Percentiles rank a stretch among this genome's conserved stretches.
Evolutionary conservation across 2,113 vertebrate species (phyloP).

Genomic region (Gymnobelideus leadbeateri): DNA sequence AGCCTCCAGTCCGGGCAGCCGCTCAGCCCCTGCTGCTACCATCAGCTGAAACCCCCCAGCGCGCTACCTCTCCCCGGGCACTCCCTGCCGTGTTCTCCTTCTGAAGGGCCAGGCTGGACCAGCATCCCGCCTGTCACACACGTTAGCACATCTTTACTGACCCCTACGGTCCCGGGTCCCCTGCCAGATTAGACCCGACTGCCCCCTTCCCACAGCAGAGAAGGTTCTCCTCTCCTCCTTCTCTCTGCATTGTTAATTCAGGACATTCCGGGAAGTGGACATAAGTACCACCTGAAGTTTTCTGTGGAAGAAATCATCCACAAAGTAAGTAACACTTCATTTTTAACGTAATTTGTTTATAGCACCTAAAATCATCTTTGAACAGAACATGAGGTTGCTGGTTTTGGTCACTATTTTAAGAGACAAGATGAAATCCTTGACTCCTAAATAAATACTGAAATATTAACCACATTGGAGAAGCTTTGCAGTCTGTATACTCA

Average conservation of each 20-base stretch:
- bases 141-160: neutral
- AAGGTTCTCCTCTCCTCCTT: neutral
- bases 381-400: constrained; percentile 5
- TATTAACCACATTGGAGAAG: neutral
- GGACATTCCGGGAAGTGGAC: constrained; percentile 86
- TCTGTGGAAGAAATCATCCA: constrained; percentile 86
- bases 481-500: neutral
- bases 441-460: neutral
- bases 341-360: constrained; percentile 31
- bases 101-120: neutral
- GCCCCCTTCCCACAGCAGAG: neutral
- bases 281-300: constrained; percentile 90
- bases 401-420: neutral
- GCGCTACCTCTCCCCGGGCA: neutral
- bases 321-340: constrained; percentile 85
- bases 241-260: constrained; percentile 72
- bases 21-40: too few relatives aligned
- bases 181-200: constrained; percentile 16
- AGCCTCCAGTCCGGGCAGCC: too few relatives aligned
- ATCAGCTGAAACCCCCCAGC: neutral
- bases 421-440: constrained; percentile 31
- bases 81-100: neutral
- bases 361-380: constrained; percentile 14
- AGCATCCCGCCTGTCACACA: neutral
- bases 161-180: neutral